These are phyloP conservation scores for Trissolcus japonicus DNA, from an alignment of 2,888 invertebrate species.

Conservation along the genomic window DNA sequence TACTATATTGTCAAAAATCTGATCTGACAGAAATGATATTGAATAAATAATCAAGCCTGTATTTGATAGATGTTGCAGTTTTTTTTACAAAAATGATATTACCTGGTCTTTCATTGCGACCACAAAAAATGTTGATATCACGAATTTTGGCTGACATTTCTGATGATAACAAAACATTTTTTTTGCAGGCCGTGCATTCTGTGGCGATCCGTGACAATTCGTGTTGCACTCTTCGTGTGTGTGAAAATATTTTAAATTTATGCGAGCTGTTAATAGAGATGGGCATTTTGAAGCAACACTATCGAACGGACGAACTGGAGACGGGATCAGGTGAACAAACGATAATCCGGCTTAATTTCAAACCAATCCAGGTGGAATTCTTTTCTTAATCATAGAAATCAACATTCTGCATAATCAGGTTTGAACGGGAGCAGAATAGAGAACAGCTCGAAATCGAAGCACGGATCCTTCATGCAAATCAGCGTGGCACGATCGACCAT, in stretches of 20 bases:
- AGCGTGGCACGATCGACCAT: slow-evolving; percentile 34
- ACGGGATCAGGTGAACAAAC: slow-evolving; percentile 21
- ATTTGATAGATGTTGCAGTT: neutral
- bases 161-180: neutral
- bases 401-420: slow-evolving; percentile 18
- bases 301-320: slow-evolving; percentile 51
- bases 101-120: too few relatives aligned
- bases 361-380: neutral
- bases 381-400: neutral
- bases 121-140: too few relatives aligned
- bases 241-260: slow-evolving; percentile 94
- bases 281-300: slow-evolving; percentile 82
- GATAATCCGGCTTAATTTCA: too few relatives aligned
- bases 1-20: too few relatives aligned
- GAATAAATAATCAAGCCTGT: too few relatives aligned
- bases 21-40: too few relatives aligned
- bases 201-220: slow-evolving; percentile 90
- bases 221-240: slow-evolving; percentile 90
- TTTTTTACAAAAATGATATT: neutral
- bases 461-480: slow-evolving; percentile 49
- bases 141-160: too few relatives aligned
- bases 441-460: slow-evolving; percentile 41
- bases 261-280: slow-evolving; percentile 94
- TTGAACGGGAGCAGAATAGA: slow-evolving; percentile 42
- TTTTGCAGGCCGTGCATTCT: slow-evolving; percentile 86